Base-by-base conservation (phyloP, 2,797 vertebrate genomes). In the Melanotaenia pygmaea region DNA sequence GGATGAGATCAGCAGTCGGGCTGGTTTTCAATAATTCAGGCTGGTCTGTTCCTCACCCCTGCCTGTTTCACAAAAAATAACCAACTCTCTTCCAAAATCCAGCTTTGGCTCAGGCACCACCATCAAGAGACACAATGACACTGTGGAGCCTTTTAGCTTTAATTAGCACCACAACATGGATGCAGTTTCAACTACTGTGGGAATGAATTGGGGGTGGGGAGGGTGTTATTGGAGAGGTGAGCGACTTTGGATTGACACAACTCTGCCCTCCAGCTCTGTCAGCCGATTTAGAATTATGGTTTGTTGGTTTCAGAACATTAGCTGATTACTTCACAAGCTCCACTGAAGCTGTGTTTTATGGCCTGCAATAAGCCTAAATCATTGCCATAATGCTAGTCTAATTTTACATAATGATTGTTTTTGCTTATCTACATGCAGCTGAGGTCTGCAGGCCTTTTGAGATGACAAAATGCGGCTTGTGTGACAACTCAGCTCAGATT, bases 231-330 rank as follows among this genome's bases (percentile, higher is more conserved):
- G 22, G 40, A 60, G 59, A 63, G 26, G 34, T 40, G 58, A 54
- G 62, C 59, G 77, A 77, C 79, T 74, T 57, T 40, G 1, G 24
- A 65, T 10, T 67, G 59, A 50, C 74, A 56, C 22, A 59, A 56
- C 77, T 79, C 75, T 56, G 69, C 66, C 59, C 64, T 71, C 57
- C 64, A 57, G 67, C 68, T 72, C 76, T 72, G 70, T 77, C 79
- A 82, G 78, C 38, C 16, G 16, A 79, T 88, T 88, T 86, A 77
- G 86, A 83, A 85, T 76, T 62, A 79, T 67, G 71, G 77, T 85
- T 81, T 80, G 80, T 78, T 82, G 82, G 83, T 83, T 83, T 81
- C 73, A 67, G 71, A 84, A 85, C 87, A 91, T 88, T 86, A 88
- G 80, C 72, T 85, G 84, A 91, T 89, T 84, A 77, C 85, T 89